phyloP scores from a whole-genome alignment of 2,797 vertebrate genomes.

The Lepilemur ruficaudatus region DNA sequence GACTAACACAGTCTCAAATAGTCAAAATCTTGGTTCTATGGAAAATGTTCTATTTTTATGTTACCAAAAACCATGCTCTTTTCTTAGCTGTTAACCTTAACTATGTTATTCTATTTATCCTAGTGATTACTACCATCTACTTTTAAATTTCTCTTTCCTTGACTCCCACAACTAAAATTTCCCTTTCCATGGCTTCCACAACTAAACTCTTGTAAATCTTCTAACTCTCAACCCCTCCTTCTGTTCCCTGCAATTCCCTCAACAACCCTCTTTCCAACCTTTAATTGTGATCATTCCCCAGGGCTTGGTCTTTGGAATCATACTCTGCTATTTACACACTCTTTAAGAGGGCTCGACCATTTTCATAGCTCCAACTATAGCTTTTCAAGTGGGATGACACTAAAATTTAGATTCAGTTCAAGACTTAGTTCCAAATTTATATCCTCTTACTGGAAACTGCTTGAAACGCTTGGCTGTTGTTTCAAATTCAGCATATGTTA shows the following conservation, averaged over 20 bases:
- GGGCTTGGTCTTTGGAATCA: neutral
- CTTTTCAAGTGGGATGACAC: conserved; percentile 1
- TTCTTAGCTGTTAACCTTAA: neutral
- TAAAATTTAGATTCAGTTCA: conserved; percentile 65
- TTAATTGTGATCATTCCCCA: conserved; percentile 57
- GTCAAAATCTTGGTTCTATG: neutral
- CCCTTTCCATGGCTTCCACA: neutral
- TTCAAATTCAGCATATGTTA: conserved; percentile 60
- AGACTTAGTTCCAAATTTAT: conserved; percentile 62
- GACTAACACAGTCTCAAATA: neutral
- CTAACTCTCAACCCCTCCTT: conserved; percentile 56
- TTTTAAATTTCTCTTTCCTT: conserved; percentile 1
- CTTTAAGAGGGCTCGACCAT: conserved; percentile 44
- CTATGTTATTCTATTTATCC: neutral
- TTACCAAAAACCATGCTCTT: neutral
- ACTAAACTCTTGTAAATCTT: conserved; percentile 48
- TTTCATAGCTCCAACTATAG: conserved; percentile 41
- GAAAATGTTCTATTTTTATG: neutral
- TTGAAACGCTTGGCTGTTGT: conserved; percentile 41
- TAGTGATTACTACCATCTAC: neutral
- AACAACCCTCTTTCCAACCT: conserved; percentile 44
- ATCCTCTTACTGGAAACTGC: conserved; percentile 64
- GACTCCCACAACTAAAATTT: conserved; percentile 40
- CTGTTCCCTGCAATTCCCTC: conserved; percentile 53
- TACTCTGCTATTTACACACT: conserved; percentile 59